These are phyloP conservation scores for Cryptotis parvus DNA, from an alignment of 2,113 vertebrate genomes.

Conservation along the genomic window DNA sequence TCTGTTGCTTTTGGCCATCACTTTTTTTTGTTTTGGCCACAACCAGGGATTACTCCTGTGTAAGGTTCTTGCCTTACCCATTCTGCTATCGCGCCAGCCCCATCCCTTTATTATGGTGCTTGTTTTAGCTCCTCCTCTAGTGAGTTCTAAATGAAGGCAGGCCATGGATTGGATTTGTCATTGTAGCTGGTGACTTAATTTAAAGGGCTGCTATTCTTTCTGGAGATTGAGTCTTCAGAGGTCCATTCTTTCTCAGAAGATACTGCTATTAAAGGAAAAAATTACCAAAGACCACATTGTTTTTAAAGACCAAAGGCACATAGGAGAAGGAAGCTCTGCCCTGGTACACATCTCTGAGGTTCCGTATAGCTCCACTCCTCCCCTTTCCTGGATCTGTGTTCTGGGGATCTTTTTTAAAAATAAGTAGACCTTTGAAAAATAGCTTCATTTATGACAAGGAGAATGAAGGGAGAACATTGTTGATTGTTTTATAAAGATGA, in stretches of 20 bases:
- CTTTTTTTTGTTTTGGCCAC: too few species aligned
- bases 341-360: neutral
- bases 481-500: slow-evolving; percentile 14
- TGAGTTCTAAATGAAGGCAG: slow-evolving; percentile 2
- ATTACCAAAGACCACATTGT: neutral
- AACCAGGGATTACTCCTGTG: too few species aligned
- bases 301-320: neutral
- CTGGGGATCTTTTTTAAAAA: neutral
- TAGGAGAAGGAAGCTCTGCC: neutral
- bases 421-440: slow-evolving; percentile 39
- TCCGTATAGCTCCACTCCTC: too few species aligned
- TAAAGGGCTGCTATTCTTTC: neutral
- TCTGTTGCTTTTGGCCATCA: too few species aligned
- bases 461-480: neutral
- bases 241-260: neutral
- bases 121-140: neutral
- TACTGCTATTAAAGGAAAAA: neutral
- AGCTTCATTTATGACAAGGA: neutral
- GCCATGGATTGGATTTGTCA: neutral
- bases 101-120: neutral
- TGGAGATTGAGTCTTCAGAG: neutral
- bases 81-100: neutral
- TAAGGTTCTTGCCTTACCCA: neutral
- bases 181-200: neutral
- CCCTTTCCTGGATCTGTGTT: neutral